Evolutionary conservation across 2,797 vertebrate genomes (phyloP).

Genomic region (Toxotes lorentzi): DNA sequence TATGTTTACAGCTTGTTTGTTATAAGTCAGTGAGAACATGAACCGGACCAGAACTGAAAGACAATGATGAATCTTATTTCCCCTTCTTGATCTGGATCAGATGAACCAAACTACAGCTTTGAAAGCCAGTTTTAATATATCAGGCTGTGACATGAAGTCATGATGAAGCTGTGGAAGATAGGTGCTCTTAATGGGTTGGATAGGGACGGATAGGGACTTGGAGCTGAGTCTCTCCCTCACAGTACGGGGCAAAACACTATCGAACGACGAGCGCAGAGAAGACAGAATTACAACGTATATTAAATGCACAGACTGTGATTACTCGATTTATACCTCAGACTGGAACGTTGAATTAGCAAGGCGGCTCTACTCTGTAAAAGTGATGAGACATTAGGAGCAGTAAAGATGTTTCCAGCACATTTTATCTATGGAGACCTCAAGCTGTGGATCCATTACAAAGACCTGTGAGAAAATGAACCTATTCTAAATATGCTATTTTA

Average conservation of each 20-base stretch:
- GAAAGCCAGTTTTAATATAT: not conserved
- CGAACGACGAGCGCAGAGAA: constrained; percentile 8
- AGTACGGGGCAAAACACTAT: constrained; percentile 38
- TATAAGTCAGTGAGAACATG: not conserved
- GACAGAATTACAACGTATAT: constrained; percentile 40
- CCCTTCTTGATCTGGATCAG: not conserved
- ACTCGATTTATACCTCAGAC: constrained; percentile 26
- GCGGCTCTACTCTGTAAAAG: not conserved
- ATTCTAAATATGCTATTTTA: not conserved
- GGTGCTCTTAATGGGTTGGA: constrained; percentile 34
- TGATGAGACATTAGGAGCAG: constrained; percentile 10
- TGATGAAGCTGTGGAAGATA: constrained; percentile 25
- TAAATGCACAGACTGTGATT: constrained; percentile 26
- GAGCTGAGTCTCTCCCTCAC: constrained; percentile 34
- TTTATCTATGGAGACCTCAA: constrained; percentile 8
- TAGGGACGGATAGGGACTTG: not conserved
- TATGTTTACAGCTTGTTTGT: not conserved
- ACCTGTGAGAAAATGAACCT: not conserved
- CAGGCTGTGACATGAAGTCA: constrained; percentile 19
- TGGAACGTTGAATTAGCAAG: constrained; percentile 13
- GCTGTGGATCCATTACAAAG: not conserved
- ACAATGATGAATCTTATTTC: not conserved
- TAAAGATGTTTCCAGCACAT: constrained; percentile 7
- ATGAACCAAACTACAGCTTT: not conserved
- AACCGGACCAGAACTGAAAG: not conserved